Conservation (phyloP, 2,113 vertebrate genomes). For the Lethenteron camtschaticum region DNA sequence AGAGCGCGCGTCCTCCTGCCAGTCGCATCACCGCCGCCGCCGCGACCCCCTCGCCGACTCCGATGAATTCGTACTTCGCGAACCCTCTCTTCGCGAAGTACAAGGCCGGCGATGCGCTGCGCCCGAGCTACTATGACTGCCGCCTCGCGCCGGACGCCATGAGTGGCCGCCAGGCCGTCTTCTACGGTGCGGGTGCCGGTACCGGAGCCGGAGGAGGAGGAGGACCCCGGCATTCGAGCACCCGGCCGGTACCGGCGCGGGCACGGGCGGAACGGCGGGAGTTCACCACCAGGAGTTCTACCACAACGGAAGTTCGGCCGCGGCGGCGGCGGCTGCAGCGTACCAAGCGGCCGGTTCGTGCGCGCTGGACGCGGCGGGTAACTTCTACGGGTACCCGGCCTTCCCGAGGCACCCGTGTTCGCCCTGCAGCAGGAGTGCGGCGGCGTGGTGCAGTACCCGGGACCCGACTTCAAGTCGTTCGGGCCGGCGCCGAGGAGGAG, state of each 20-base stretch:
- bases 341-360: neutral
- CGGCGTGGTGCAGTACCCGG: neutral
- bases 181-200: neutral
- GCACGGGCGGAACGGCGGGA: neutral
- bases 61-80: slow-evolving; percentile 5
- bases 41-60: no score
- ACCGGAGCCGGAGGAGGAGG: neutral
- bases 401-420: slow-evolving; percentile 5
- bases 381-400: slow-evolving; percentile 1
- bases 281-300: neutral
- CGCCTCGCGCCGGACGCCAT: neutral
- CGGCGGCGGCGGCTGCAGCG: neutral
- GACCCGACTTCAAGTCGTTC: slow-evolving; percentile 1
- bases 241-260: neutral
- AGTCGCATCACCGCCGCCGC: no score
- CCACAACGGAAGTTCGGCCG: neutral
- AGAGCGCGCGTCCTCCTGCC: no score
- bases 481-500: neutral
- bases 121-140: slow-evolving; percentile 3
- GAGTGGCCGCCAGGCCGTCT: neutral
- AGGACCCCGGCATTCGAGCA: slow-evolving; percentile 1
- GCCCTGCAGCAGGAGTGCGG: neutral
- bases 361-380: neutral
- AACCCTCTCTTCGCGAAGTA: slow-evolving; percentile 1
- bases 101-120: slow-evolving; percentile 3